Evolutionary conservation across 2,797 vertebrate genomes (phyloP).

Genomic region (Enteromius viviparus): DNA sequence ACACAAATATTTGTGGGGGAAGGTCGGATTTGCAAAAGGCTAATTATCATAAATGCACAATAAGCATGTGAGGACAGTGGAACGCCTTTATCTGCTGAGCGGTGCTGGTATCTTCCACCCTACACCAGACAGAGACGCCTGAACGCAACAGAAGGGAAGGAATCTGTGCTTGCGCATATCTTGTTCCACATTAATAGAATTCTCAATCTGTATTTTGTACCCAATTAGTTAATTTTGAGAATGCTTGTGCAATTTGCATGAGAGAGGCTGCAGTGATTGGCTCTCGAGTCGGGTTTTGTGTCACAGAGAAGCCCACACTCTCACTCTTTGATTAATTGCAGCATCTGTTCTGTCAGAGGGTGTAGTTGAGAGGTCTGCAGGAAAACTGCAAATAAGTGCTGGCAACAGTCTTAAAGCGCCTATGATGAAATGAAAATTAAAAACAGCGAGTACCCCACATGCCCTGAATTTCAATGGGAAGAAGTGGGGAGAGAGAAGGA

Average conservation of each 20-base stretch:
- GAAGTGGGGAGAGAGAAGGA: slow-evolving; percentile 64
- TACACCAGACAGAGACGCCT: neutral
- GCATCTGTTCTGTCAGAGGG: slow-evolving; percentile 99
- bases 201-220: slow-evolving; percentile 71
- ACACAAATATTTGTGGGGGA: slow-evolving; percentile 64
- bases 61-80: slow-evolving; percentile 73
- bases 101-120: slow-evolving; percentile 65
- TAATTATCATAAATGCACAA: slow-evolving; percentile 86
- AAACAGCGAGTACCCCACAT: slow-evolving; percentile 92
- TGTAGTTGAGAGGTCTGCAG: slow-evolving; percentile 93
- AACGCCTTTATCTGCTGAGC: slow-evolving; percentile 63
- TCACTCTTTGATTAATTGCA: slow-evolving; percentile 96
- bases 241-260: slow-evolving; percentile 70
- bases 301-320: slow-evolving; percentile 88
- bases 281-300: slow-evolving; percentile 65
- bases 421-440: slow-evolving; percentile 99
- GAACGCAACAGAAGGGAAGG: slow-evolving; percentile 61
- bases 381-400: slow-evolving; percentile 98
- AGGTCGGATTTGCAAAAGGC: slow-evolving; percentile 76
- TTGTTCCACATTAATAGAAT: slow-evolving; percentile 69
- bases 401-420: slow-evolving; percentile 98
- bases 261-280: slow-evolving; percentile 68
- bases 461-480: slow-evolving; percentile 91
- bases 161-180: slow-evolving; percentile 64
- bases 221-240: slow-evolving; percentile 72